Conservation (phyloP, 2,113 vertebrate species). For the Sylvietta virens region DNA sequence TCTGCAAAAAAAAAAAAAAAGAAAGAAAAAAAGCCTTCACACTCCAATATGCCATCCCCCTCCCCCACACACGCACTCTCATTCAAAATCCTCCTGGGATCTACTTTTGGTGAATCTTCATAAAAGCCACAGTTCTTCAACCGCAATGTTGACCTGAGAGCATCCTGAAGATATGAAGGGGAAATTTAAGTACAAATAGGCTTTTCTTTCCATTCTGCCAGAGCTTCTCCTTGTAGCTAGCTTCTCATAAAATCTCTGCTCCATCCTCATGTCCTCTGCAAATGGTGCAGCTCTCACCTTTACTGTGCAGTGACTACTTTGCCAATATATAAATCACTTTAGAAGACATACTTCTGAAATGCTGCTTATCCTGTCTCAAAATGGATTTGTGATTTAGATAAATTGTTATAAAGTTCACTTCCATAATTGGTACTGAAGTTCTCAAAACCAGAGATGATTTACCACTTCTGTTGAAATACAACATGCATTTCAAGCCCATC, state of each 20-base stretch:
- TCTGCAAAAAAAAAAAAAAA: background rate
- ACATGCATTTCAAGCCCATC: background rate
- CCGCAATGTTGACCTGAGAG: background rate
- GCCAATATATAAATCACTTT: background rate
- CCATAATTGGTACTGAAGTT: background rate
- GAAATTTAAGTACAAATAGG: background rate
- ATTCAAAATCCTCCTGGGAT: slow-evolving; percentile 23
- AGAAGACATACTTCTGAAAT: background rate
- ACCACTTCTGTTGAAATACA: background rate
- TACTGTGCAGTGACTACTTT: background rate
- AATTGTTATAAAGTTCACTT: background rate
- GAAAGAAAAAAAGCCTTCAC: background rate
- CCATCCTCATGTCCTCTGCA: background rate
- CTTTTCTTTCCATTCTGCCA: background rate
- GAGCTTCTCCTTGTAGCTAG: background rate
- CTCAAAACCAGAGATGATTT: background rate
- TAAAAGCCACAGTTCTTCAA: background rate
- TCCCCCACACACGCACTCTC: background rate
- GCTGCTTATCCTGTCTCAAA: background rate
- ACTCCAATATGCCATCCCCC: slow-evolving; percentile 12
- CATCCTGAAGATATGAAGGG: background rate
- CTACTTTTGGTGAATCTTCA: background rate
- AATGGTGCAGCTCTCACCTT: background rate
- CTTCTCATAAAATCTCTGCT: background rate
- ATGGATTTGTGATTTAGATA: background rate